Conservation (phyloP, 2,113 vertebrate genomes). For the Anguilla japonica region DNA sequence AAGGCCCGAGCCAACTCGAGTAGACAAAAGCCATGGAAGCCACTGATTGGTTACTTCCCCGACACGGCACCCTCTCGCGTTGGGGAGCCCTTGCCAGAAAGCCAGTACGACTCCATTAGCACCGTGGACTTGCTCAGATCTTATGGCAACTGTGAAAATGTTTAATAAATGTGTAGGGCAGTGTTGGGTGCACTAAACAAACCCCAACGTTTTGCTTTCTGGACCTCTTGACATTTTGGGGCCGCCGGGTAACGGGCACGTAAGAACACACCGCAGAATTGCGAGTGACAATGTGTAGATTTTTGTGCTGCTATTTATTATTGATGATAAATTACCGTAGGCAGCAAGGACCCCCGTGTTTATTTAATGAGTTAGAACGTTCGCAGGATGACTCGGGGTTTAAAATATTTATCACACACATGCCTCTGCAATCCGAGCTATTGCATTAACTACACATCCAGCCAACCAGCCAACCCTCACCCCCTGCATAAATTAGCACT, state of each 20-base stretch:
- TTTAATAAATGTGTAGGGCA: not conserved
- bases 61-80: not conserved
- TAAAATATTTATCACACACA: constrained; percentile 69
- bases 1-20: not conserved
- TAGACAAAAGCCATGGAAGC: not conserved
- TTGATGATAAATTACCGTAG: constrained; percentile 55
- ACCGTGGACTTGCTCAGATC: not conserved
- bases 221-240: too few species aligned
- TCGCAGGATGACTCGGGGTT: constrained; percentile 28
- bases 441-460: constrained; percentile 37
- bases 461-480: not conserved
- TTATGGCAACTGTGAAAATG: not conserved
- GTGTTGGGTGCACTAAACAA: not conserved
- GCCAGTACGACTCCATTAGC: not conserved
- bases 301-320: constrained; percentile 51
- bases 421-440: constrained; percentile 33
- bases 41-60: not conserved
- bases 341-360: constrained; percentile 50
- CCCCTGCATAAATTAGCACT: not conserved
- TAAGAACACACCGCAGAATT: constrained; percentile 12
- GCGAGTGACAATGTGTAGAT: constrained; percentile 32
- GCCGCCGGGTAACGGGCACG: not conserved
- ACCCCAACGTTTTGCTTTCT: not conserved
- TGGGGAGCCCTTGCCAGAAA: not conserved
- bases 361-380: constrained; percentile 61